Base-by-base conservation (phyloP, 2,888 invertebrate genomes). In the Chrysodeixis includens region DNA sequence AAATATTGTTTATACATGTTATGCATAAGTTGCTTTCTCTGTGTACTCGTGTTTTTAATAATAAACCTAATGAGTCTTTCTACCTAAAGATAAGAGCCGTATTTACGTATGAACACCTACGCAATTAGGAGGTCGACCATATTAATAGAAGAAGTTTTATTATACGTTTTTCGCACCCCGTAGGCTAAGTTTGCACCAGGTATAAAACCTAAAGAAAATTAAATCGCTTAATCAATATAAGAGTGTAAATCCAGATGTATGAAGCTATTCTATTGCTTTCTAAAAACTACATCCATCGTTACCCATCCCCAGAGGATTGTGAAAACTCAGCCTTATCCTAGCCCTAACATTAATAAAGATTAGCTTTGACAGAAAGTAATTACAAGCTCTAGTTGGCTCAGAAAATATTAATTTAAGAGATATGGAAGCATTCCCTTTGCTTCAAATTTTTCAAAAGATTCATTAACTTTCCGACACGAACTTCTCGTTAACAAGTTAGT, bases 401-500 rank as follows among this genome's bases (percentile, higher is more conserved):
- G 62, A 65, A 65, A 69, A 79, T 68, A 76, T 69, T 68, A 69
- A 72, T 66, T 79, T 58, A 14, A 14, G 32, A 56, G 53, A 49
- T 53, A 66, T n/a, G 35, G 52, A 74, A 67, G 40, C 57, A 64
- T 58, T 65, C 46, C 30, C 54, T 44, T 9, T 52, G 49, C n/a
- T 30, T 22, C 26, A 44, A 66, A 62, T 64, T 76, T 76, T 53
- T 58, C 22, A 30, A 52, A 59, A 57, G 26, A 22, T 20, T 52
- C 30, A 55, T 55, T 51, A 58, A 69, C 14, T 61, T 54, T 32
- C 26, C 16, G 12, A 10, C 5, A 12, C 30, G 44, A 56, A 55
- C 22, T 30, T 30, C 3, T 46, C 9, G 16, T 18, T 18, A 16
- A 9, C 16, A 20, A 10, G 10, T 18, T 14, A 35, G 10, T 35